phyloP scores from a whole-genome alignment of 2,113 vertebrate genomes.

The Lophotis ruficrista region DNA sequence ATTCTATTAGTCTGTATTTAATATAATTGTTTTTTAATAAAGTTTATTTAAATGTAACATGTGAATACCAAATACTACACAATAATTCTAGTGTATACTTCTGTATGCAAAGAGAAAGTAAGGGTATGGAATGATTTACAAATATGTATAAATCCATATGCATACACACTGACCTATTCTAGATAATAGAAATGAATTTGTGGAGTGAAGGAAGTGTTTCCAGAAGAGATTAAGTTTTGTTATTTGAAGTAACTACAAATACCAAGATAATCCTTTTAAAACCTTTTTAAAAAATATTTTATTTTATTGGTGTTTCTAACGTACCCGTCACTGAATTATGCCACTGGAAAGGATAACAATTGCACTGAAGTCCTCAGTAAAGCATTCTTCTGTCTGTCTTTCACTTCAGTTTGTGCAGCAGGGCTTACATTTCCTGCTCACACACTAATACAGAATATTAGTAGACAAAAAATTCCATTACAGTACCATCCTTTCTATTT shows the following conservation, averaged over 20 bases:
- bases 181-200: neutral
- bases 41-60: conserved; percentile 69
- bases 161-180: neutral
- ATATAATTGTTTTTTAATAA: conserved; percentile 72
- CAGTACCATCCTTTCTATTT: neutral
- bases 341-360: conserved; percentile 37
- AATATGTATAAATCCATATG: neutral
- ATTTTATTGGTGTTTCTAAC: neutral
- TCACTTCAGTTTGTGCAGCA: conserved; percentile 10
- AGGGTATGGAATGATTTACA: neutral
- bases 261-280: neutral
- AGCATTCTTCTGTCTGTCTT: neutral
- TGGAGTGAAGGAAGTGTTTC: neutral
- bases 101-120: conserved; percentile 7
- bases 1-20: conserved; percentile 69
- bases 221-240: neutral
- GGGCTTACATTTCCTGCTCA: neutral
- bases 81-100: neutral
- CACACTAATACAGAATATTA: neutral
- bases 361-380: conserved; percentile 40
- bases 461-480: neutral
- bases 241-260: neutral
- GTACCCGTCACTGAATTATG: conserved; percentile 1
- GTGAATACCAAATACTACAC: conserved; percentile 48
- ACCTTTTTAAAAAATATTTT: neutral